These are phyloP conservation scores for Papilio xuthus DNA, from an alignment of 1,140 invertebrate species.

Conservation along the genomic window DNA sequence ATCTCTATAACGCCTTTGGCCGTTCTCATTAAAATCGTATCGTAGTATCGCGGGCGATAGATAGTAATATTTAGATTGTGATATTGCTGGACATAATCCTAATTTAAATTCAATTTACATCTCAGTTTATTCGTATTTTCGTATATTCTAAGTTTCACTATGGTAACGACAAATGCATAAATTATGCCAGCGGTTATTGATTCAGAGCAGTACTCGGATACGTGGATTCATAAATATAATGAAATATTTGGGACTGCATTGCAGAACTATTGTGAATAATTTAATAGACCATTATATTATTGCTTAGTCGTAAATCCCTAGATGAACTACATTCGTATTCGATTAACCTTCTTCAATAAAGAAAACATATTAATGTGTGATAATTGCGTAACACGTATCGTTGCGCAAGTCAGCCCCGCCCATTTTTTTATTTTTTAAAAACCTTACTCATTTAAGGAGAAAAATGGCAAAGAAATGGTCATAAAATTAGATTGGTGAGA, in stretches of 20 bases:
- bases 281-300: background rate
- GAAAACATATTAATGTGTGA: conserved; percentile 4
- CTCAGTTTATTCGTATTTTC: background rate
- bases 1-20: too few species aligned
- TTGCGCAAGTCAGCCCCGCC: background rate
- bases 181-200: background rate
- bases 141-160: background rate
- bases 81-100: background rate
- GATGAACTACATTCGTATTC: background rate
- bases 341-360: background rate
- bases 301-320: background rate
- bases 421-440: background rate
- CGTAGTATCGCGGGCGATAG: too few species aligned
- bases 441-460: too few species aligned
- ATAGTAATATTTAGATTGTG: background rate
- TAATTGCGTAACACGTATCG: background rate
- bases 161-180: background rate
- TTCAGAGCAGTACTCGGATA: background rate
- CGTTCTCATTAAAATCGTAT: too few species aligned
- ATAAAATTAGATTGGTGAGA: too few species aligned
- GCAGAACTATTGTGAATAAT: conserved; percentile 2
- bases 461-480: too few species aligned
- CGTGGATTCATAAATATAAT: background rate
- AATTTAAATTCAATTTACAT: background rate
- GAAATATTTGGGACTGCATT: conserved; percentile 11